Evolutionary conservation across 2,797 vertebrate species (phyloP).

Genomic region (Sebastes ruberrimus): DNA sequence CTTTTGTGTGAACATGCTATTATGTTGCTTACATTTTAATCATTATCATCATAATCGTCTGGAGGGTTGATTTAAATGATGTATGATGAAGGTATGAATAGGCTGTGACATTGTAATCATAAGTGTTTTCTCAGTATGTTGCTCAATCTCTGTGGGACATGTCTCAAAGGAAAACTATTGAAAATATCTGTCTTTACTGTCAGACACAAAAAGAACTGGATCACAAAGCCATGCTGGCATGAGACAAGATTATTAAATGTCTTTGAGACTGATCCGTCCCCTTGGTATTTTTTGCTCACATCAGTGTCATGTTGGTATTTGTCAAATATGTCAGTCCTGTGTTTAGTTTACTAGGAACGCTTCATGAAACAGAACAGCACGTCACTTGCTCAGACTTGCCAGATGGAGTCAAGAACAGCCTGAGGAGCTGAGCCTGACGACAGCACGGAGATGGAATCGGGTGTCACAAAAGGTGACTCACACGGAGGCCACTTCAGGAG

Average conservation of each 20-base stretch:
- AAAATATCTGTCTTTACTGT: background rate
- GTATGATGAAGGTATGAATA: background rate
- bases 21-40: background rate
- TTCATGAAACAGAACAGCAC: background rate
- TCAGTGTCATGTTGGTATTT: background rate
- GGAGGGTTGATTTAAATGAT: background rate
- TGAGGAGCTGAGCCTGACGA: constrained; percentile 19
- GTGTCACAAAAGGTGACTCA: constrained; percentile 65
- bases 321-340: background rate
- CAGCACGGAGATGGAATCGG: constrained; percentile 10
- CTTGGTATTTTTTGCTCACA: background rate
- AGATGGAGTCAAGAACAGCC: constrained; percentile 23
- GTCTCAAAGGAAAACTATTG: background rate
- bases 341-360: background rate
- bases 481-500: constrained; percentile 26
- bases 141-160: background rate
- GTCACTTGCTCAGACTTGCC: constrained; percentile 49
- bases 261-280: background rate
- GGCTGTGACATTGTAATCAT: background rate
- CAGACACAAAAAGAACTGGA: background rate
- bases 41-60: background rate
- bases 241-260: background rate
- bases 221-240: background rate
- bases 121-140: background rate
- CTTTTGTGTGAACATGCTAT: background rate